These are phyloP conservation scores for Tympanuchus pallidicinctus DNA, from an alignment of 2,113 vertebrate genomes.

Conservation along the genomic window DNA sequence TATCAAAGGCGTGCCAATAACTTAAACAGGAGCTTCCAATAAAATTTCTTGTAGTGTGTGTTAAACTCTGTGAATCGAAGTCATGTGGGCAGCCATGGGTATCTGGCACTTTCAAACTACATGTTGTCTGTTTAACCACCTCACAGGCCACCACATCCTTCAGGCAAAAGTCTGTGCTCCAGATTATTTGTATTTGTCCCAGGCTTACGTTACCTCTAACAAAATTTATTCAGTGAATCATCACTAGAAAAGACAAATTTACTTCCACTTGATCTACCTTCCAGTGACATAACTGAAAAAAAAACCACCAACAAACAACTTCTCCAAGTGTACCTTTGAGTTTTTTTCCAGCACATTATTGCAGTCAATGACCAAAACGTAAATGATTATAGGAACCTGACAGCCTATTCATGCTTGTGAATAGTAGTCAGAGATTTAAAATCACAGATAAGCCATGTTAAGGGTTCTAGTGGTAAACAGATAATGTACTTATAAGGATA, in stretches of 20 bases:
- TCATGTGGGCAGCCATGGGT: not conserved
- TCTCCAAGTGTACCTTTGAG: not conserved
- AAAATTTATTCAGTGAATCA: not conserved
- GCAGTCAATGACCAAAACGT: not conserved
- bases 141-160: not conserved
- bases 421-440: not conserved
- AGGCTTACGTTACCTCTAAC: not conserved
- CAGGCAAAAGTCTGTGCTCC: not conserved
- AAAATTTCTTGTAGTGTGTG: not conserved
- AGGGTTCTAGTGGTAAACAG: not conserved
- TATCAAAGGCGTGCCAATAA: conserved; percentile 30
- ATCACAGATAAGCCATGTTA: not conserved
- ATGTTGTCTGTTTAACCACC: not conserved
- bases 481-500: not conserved
- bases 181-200: not conserved
- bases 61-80: not conserved
- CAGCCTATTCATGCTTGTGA: not conserved
- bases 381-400: not conserved
- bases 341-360: not conserved
- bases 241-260: not conserved
- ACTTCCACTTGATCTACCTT: not conserved
- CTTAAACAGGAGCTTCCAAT: conserved; percentile 10
- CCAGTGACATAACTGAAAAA: not conserved
- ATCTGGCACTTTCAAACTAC: not conserved
- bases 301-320: not conserved